Evolutionary conservation across 2,797 vertebrate species (phyloP), one percentile per base, ranked within the genome.

Genomic region (Steatocranus sp.): DNA sequence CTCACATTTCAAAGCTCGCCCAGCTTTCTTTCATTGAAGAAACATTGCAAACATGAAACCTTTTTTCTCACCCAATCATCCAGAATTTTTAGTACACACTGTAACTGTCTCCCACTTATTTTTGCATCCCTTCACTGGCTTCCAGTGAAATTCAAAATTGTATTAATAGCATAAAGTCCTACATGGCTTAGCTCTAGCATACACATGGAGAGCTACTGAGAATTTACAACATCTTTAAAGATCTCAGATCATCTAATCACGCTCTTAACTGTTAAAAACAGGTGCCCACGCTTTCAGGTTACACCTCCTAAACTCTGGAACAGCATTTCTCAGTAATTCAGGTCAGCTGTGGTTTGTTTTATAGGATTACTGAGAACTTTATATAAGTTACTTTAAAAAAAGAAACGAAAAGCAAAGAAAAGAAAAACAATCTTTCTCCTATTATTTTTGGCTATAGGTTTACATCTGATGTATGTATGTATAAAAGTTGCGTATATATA

Each of bases 171-270:
- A 41, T 41, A 41, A 66, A 66, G 61, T 38, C 7, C n/a, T 38
- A 20, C 11, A 9, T 23, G 5, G 56, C 30, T 7, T n/a, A 61
- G 17, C 10, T 34, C 10, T 61, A 10, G 1, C 10, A 34, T n/a
- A 61, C 11, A 61, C 30, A 34, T 0, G 56, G 30, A 34, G 30
- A n/a, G 0, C 30, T n/a, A n/a, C 17, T n/a, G 56, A 34, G 5
- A 66, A 3, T 15, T 66, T 38, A 23, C 5, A 9, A 38, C 61
- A 38, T 2, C 61, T 20, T 20, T 38, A 38, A 20, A 34, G 1
- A 38, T 66, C n/a, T 4, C 61, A 10, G 34, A 66, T 66, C 61
- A 41, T 66, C 61, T 23, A 38, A 66, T 41, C 1, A 23, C 0
- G 1, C 11, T 23, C 61, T 63, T 14, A 63, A 63, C 58, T 23